Evolutionary conservation across 2,888 invertebrate species (phyloP), one percentile per base, ranked within the genome.

Genomic region (Zygothrica quintamaculata): DNA sequence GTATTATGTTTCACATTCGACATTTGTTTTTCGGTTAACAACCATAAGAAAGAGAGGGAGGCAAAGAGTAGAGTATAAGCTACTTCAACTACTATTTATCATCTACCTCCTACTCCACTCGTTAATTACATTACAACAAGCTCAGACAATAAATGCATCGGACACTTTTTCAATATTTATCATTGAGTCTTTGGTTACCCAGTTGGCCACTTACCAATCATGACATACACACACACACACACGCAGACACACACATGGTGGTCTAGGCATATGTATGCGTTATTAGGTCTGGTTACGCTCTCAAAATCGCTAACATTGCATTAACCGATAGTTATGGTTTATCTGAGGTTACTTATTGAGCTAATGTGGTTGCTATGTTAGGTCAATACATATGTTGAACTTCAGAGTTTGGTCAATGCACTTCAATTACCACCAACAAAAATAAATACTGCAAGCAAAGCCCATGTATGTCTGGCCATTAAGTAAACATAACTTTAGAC

Each of bases 1-100:
- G 86, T 82, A 82, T 82, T 82, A 85, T 84, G 66, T 84, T 85
- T 80, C 86, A 84, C 80, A 75, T 67, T 37, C 47, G 11, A 37
- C 58, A 51, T 55, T 61, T 62, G 40, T 56, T 53, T 60, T 56
- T 37, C 58, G 58, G 43, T 50, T 29, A n/a, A n/a, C n/a, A n/a
- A n/a, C n/a, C n/a, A n/a, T n/a, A 22, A 2, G 18, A 22, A 5
- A 22, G 18, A 22, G 18, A n/a, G n/a, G n/a, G n/a, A n/a, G n/a
- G n/a, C n/a, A n/a, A n/a, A n/a, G n/a, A n/a, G n/a, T n/a, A n/a
- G n/a, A n/a, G n/a, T n/a, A n/a, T n/a, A n/a, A n/a, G n/a, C n/a
- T n/a, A n/a, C n/a, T n/a, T n/a, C n/a, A n/a, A n/a, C 29, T 39
- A 13, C 18, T 5, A 5, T 5, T 15, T 15, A 26, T 15, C 29